Evolutionary conservation across 2,888 invertebrate species (phyloP), one percentile per base, ranked within the genome.

Genomic region (Coremacera marginata): DNA sequence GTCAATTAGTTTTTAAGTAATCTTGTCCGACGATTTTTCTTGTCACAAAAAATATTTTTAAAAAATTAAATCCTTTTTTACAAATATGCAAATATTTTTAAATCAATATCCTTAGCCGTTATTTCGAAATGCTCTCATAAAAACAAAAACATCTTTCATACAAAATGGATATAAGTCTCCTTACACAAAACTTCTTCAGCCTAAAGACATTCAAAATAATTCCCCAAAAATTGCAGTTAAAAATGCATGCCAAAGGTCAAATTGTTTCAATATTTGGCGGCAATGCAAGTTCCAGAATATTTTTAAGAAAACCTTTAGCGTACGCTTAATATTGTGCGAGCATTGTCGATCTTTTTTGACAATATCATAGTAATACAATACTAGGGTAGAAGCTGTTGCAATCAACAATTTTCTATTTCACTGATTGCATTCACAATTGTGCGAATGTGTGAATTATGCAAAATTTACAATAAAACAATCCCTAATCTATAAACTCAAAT

Each of bases 371-470:
- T 4, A 37, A 8, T 4, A 1, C 44, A 5, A 19, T 22, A 2
- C 2, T 55, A 55, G 55, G 55, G 55, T 55, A 57, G 37, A 5
- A 49, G 19, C 7, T 49, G 51, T n/a, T 31, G 63, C 52, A 60
- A 51, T 52, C 65, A n/a, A 55, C 65, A 74, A 74, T 74, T 74
- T 74, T 73, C 63, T 73, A 63, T 63, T 44, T 63, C 73, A 31
- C 31, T 73, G 73, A 8, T n/a, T 52, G 27, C 67, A 25, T 34
- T 65, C 27, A 16, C 34, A 25, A 51, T 44, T 55, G 74, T 67
- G 65, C 52, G 52, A 74, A 55, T 63, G 51, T 73, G 73, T 73
- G 34, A 73, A 73, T 73, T 74, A 74, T 74, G 74, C 74, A 74
- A 74, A 74, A 65, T 34, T 62, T 11, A 63, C 51, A 73, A 63